A percentile compares a stretch with the other conserved stretches of the same genome.
Evolutionary conservation across 2,113 vertebrate species (phyloP).

Genomic region (Passer montanus): DNA sequence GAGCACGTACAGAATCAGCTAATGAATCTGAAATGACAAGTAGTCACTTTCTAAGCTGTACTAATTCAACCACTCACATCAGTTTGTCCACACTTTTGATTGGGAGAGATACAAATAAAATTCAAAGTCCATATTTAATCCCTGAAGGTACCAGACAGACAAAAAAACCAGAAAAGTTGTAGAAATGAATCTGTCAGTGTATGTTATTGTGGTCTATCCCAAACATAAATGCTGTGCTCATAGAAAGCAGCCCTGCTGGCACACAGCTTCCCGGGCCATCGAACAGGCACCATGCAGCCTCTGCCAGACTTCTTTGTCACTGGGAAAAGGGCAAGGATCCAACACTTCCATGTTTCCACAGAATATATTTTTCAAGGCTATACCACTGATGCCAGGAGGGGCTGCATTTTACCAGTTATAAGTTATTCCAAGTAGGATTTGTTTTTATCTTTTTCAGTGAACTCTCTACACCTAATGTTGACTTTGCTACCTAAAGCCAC

Average conservation of each 20-base stretch:
- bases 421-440: background rate
- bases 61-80: background rate
- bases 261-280: background rate
- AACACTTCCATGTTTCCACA: background rate
- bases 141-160: background rate
- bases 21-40: background rate
- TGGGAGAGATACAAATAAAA: background rate
- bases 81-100: background rate
- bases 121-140: background rate
- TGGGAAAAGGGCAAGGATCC: background rate
- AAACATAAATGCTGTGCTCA: background rate
- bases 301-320: background rate
- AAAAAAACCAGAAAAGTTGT: background rate
- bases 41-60: background rate
- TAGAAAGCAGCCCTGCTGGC: background rate
- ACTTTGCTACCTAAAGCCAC: background rate
- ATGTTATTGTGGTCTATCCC: background rate
- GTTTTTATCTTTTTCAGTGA: background rate
- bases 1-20: background rate
- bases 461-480: background rate
- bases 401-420: background rate
- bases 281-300: background rate
- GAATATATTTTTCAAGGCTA: background rate
- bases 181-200: background rate
- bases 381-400: background rate